Conservation (phyloP, 2,113 vertebrate genomes). For the Talpa occidentalis region DNA sequence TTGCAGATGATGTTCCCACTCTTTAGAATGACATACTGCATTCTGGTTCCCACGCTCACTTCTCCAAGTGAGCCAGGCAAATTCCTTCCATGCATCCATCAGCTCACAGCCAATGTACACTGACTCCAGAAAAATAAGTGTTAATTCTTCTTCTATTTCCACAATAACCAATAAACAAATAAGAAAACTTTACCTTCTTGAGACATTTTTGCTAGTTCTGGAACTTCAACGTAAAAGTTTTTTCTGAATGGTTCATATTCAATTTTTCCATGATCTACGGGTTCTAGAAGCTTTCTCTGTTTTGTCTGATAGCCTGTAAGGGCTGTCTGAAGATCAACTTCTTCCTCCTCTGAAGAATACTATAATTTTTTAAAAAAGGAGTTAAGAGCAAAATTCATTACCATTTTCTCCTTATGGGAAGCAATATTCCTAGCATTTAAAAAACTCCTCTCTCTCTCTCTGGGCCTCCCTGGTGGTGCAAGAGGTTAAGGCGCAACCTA, state of each 20-base stretch:
- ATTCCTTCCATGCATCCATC: not conserved
- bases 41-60: not conserved
- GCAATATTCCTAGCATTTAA: not conserved
- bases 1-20: not conserved
- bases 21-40: not conserved
- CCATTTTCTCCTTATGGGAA: not conserved
- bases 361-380: conserved; percentile 76
- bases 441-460: not conserved
- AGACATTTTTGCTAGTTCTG: conserved; percentile 96
- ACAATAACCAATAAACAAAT: not conserved
- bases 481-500: no score
- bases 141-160: not conserved
- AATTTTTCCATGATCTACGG: conserved; percentile 98
- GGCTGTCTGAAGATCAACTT: conserved; percentile 97
- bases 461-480: no score
- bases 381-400: not conserved
- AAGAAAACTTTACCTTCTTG: conserved; percentile 89
- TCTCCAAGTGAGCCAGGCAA: not conserved
- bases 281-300: conserved; percentile 97
- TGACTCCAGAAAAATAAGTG: not conserved
- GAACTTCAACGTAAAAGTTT: conserved; percentile 99
- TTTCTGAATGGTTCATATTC: conserved; percentile 97
- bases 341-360: conserved; percentile 99
- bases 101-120: not conserved
- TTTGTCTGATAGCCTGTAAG: conserved; percentile 98